Conservation (phyloP, 2,113 vertebrate genomes). For the Plecturocebus donacophilus region DNA sequence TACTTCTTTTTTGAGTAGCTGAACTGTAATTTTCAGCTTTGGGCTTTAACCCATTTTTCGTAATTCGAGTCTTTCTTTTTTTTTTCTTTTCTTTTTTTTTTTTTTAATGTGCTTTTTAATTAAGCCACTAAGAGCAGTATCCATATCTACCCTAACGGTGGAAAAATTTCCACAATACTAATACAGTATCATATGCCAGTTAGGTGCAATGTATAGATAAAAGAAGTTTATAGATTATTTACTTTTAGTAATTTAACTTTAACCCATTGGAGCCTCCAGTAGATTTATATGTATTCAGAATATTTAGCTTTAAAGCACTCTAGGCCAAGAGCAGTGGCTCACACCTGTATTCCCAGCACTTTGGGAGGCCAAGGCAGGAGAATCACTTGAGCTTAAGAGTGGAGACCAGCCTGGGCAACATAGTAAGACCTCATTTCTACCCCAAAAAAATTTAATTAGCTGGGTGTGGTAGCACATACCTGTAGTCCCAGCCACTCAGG, state of each 20-base stretch:
- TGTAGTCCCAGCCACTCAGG: not conserved
- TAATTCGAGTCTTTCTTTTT: not conserved
- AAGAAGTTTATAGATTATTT: constrained; percentile 18
- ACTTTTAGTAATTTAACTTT: not conserved
- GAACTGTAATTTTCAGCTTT: not conserved
- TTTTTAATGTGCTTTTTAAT: not conserved
- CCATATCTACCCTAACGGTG: not conserved
- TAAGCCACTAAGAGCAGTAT: not conserved
- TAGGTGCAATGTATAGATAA: not conserved
- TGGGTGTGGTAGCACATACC: not conserved
- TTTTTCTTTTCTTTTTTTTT: not conserved
- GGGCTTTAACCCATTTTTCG: not conserved
- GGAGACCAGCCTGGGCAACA: not conserved
- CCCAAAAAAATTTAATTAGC: not conserved
- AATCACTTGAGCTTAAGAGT: not conserved
- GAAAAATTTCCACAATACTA: not conserved
- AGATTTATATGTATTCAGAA: not conserved
- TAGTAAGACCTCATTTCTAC: not conserved
- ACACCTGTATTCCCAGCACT: not conserved
- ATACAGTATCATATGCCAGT: not conserved
- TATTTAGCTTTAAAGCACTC: not conserved
- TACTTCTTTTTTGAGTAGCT: not conserved
- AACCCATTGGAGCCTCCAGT: not conserved
- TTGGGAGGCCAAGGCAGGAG: not conserved
- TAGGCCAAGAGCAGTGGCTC: too few relatives aligned